Base-by-base conservation (phyloP, 2,113 vertebrate genomes). In the Actinemys pallida region DNA sequence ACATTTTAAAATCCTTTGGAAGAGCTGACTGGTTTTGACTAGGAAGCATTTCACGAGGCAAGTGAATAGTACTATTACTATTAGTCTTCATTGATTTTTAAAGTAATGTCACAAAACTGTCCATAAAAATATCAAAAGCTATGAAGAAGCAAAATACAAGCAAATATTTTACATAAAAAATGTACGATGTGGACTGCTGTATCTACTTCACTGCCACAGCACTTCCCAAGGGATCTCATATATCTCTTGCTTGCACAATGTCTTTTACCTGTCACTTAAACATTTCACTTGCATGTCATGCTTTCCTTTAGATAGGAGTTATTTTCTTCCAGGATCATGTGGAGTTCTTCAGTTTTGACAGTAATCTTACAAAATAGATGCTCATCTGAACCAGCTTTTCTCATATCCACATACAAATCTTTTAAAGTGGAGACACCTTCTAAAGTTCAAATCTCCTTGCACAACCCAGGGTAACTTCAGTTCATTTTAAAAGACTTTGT, bases 1-100 rank as follows among this genome's bases (percentile, higher is more conserved):
- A 65, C 75, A 84, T 81, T 92, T 96, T 83, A 5, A 95, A 82
- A 84, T 88, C 86, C 35, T 86, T 85, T 86, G 86, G 47, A 97
- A 90, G 80, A 85, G 42, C 75, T 45, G 42, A 39, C 94, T 76
- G 72, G 81, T 90, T 95, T 95, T 93, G 86, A 88, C 50, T 83
- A 54, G 81, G 59, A 88, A 56, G 42, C 75, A 90, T 88, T 95
- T 95, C 20, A 57, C 35, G n/a, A 81, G 87, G 84, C n/a, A 90
- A 56, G 83, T 29, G 16, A 91, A 17, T 83, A 90, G 47, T 2
- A 2, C 17, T 92, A 53, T 57, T 94, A 16, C 29, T 0, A 3
- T 59, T 84, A 6, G 29, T 16, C 24, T 50, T 47, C 19, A 47
- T 27, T 54, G 76, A 45, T 76, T 45, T 76, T 27, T 45, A 45